A percentile compares a stretch with the other conserved stretches of the same genome.
These are phyloP conservation scores for Pipistrellus nathusii DNA, from an alignment of 2,797 vertebrate genomes.

Conservation along the genomic window DNA sequence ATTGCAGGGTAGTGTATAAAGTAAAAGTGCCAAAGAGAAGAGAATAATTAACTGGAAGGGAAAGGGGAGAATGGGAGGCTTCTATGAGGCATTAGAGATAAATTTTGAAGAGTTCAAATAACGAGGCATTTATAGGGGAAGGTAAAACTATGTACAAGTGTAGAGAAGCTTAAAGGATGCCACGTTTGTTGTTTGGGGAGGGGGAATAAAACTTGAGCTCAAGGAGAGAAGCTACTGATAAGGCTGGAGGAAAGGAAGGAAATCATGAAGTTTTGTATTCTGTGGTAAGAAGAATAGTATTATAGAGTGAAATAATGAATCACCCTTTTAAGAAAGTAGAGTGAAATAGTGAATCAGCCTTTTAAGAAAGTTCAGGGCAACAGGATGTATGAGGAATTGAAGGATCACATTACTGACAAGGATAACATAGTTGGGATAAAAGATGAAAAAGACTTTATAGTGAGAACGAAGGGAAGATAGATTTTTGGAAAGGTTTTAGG, in stretches of 20 bases:
- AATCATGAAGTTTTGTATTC: neutral
- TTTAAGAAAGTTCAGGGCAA: neutral
- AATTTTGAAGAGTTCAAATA: constrained; percentile 35
- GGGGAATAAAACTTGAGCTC: neutral
- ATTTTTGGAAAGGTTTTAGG: neutral
- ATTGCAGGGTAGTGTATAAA: neutral
- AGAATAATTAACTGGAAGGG: neutral
- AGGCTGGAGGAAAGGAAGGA: neutral
- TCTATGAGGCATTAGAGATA: neutral
- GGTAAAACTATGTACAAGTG: neutral
- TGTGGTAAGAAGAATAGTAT: neutral
- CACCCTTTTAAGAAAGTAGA: neutral
- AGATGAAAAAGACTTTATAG: neutral
- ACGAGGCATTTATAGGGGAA: neutral
- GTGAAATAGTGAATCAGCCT: neutral
- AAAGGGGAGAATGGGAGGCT: rapidly evolving
- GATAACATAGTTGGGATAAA: neutral
- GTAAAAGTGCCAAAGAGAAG: neutral
- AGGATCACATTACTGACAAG: neutral
- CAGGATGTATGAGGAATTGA: neutral
- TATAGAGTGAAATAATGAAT: neutral
- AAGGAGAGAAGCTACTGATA: neutral
- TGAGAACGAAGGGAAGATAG: neutral
- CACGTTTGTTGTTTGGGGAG: neutral
- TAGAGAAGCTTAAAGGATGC: neutral